Evolutionary conservation across 2,888 invertebrate species (phyloP), one percentile per base, ranked within the genome.

Genomic region (Pemphredon lugubris): DNA sequence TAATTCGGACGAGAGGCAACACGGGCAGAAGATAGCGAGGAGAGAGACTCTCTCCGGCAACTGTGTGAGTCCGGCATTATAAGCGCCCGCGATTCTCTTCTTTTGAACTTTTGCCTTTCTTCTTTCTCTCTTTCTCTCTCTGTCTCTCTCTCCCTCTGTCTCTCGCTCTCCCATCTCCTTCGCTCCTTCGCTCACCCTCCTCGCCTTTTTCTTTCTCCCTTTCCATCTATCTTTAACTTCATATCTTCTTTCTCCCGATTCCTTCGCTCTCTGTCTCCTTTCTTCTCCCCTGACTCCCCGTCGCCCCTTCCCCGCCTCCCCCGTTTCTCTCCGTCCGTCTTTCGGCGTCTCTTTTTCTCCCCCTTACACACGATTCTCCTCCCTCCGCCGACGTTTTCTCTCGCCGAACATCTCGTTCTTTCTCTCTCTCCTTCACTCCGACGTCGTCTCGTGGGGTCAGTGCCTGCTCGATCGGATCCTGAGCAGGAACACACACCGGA

Each of bases 401-500:
- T 50, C 64, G 32, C 45, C 11, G 42, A 40, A 51, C 65, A 23
- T 11, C 47, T 55, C 63, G 55, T 61, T 54, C 50, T 23, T 51
- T 59, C 72, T 69, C 73, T 68, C 51, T 75, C 72, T 69, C 34
- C 20, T 73, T 77, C 60, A 48, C 66, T 50, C 68, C 70, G 75
- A 63, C 73, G 60, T 72, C 72, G 76, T 77, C 76, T 76, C 82
- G 67, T 71, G 81, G 73, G 84, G 84, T 83, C 84, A 84, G 84
- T 83, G 84, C 64, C 84, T 84, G 84, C 83, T 83, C 84, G 84
- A 82, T 83, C 84, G 84, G 83, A 83, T 84, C 82, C 84, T 81
- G 83, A 82, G 83, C 84, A 79, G 79, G 79, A 80, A 81, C 75
- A 77, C 51, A 69, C 69, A 65, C 54, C 53, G 60, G 55, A 57